Evolutionary conservation across 2,113 vertebrate species (phyloP), one percentile per base, ranked within the genome.

Genomic region (Panthera uncia): DNA sequence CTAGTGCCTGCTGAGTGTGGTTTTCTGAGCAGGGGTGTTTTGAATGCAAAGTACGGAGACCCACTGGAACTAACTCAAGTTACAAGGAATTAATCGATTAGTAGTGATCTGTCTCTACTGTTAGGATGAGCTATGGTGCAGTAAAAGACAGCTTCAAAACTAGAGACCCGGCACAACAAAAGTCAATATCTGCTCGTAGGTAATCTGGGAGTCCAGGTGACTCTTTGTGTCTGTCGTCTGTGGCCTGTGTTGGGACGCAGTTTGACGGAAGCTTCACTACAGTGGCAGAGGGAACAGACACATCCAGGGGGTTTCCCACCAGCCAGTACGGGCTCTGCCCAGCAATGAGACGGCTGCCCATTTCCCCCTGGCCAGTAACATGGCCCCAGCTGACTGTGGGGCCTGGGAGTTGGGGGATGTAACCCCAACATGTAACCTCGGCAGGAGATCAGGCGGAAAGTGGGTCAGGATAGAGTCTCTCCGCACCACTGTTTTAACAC

Each of bases 1-100:
- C 2, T 7, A 0, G 3, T 2, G 29, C 13, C 18, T 41, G 3
- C 16, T 8, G 4, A 13, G 1, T 21, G 38, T 19, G 1, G 7
- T 36, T 19, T 33, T 57, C 1, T 8, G 25, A 68, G 19, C 3
- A 18, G 71, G 31, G 36, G 52, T 38, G 6, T 36, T 88, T 4
- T 29, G 38, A 80, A 80, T 36, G 2, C 11, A 27, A 88, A 29
- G 4, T 11, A 3, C 16, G 14, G 29, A 71, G 50, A 10, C n/a
- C 33, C 12, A 4, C 7, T 3, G 0, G 61, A 31, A 25, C 38
- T 23, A 16, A 3, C 7, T 23, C 10, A 18, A 27, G 23, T 7
- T 10, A 16, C 6, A 33, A 31, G 55, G 41, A 18, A 9, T 65
- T 63, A 57, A 36, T 15, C 6, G 3, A 57, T 73, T 76, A 57